Percentiles rank a stretch among this genome's conserved stretches.
Evolutionary conservation across 2,797 vertebrate genomes (phyloP).

Genomic region (Nannoperca australis): DNA sequence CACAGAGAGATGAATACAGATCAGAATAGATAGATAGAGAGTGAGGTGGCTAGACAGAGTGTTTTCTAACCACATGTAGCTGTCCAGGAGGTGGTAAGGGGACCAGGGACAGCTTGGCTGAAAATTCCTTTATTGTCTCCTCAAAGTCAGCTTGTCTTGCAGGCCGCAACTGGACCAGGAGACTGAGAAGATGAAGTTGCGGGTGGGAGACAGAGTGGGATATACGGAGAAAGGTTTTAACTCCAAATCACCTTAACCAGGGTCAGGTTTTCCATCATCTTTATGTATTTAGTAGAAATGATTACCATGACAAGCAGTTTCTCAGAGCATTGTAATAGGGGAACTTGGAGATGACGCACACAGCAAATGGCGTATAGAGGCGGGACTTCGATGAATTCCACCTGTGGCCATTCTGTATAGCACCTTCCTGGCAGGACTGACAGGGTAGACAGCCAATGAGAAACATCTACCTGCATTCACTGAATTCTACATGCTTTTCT

Average conservation of each 20-base stretch:
- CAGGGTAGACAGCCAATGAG: conserved; percentile 24
- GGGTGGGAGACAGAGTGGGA: neutral
- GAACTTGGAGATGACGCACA: conserved; percentile 95
- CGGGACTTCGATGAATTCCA: conserved; percentile 75
- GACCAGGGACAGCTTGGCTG: conserved; percentile 93
- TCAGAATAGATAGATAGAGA: too few species aligned
- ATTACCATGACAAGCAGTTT: conserved; percentile 81
- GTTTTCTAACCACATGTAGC: conserved; percentile 91
- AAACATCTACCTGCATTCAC: neutral
- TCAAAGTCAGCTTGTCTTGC: conserved; percentile 88
- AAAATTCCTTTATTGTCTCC: conserved; percentile 92
- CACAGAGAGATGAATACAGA: neutral
- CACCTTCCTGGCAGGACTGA: conserved; percentile 82
- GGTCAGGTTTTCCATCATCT: neutral
- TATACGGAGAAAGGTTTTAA: neutral
- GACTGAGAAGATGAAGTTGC: conserved; percentile 58
- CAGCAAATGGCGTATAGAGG: conserved; percentile 85
- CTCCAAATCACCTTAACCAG: neutral
- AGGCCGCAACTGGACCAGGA: conserved; percentile 86
- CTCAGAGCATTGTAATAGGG: conserved; percentile 93
- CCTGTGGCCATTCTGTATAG: conserved; percentile 85
- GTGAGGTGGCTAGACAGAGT: neutral
- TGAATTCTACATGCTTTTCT: neutral
- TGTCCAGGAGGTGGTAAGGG: conserved; percentile 94
- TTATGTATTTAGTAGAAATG: neutral